Conservation (phyloP, 2,888 invertebrate genomes). For the Apamea sordens region DNA sequence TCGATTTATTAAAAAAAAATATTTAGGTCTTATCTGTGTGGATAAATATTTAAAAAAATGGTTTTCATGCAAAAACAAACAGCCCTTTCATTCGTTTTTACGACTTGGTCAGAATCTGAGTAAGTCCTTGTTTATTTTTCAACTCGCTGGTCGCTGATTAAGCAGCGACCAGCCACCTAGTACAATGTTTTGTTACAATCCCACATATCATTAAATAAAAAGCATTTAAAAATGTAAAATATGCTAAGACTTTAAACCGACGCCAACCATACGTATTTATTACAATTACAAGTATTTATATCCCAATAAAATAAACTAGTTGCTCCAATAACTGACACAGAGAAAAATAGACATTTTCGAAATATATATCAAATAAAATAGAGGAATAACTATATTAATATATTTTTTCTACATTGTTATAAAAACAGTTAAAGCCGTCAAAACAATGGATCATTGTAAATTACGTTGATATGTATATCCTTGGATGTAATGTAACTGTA, state of each 20-base stretch:
- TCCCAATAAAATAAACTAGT: constrained; percentile 52
- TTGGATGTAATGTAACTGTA: constrained; percentile 28
- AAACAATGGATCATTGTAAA: constrained; percentile 60
- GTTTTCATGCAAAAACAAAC: not conserved
- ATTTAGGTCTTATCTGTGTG: not conserved
- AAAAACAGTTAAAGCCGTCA: constrained; percentile 52
- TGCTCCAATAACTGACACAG: constrained; percentile 48
- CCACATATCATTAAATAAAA: constrained; percentile 21
- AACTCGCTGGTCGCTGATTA: no score
- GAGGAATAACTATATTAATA: constrained; percentile 49
- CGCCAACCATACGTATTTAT: constrained; percentile 52
- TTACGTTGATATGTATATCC: constrained; percentile 44
- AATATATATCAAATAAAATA: constrained; percentile 45
- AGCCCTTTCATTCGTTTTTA: not conserved
- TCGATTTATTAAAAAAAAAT: no score
- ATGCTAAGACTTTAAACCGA: constrained; percentile 36
- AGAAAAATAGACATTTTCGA: constrained; percentile 27
- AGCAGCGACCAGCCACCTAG: not conserved
- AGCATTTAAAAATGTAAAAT: constrained; percentile 35
- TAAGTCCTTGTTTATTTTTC: not conserved
- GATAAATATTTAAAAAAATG: not conserved
- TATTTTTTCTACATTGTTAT: constrained; percentile 38
- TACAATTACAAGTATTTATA: constrained; percentile 52
- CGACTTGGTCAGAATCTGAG: not conserved
- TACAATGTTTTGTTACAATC: constrained; percentile 19